Conservation (phyloP, 2,797 vertebrate species). For the Coranthus polyacanthus region DNA sequence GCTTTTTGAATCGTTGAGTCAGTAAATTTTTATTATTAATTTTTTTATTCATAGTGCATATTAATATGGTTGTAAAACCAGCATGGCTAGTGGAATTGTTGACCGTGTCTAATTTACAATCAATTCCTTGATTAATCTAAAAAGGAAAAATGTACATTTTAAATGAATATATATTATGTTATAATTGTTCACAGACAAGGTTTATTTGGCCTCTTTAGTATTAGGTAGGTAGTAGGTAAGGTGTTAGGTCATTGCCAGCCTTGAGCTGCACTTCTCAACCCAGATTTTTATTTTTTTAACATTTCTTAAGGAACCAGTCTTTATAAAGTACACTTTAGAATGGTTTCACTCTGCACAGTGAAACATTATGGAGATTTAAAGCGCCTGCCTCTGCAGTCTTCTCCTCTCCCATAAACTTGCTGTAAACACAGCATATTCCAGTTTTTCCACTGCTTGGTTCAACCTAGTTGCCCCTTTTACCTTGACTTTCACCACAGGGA, state of each 20-base stretch:
- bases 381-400: conserved; percentile 35
- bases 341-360: conserved; percentile 51
- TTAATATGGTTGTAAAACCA: too few species aligned
- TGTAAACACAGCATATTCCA: conserved; percentile 59
- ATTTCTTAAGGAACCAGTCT: conserved; percentile 3
- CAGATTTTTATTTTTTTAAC: neutral
- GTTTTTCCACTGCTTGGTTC: conserved; percentile 53
- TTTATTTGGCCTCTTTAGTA: too few species aligned
- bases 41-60: too few species aligned
- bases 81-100: too few species aligned
- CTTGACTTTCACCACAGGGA: conserved; percentile 30
- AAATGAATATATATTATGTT: too few species aligned
- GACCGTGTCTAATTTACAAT: neutral
- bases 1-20: too few species aligned
- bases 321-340: conserved; percentile 23
- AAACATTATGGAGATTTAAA: conserved; percentile 44
- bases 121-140: neutral
- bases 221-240: too few species aligned
- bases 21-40: too few species aligned
- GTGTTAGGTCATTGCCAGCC: neutral
- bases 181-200: too few species aligned
- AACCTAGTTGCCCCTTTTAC: conserved; percentile 21
- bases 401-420: conserved; percentile 34
- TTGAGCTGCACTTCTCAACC: neutral
- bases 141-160: too few species aligned